Evolutionary conservation across 2,888 invertebrate genomes (phyloP).

Genomic region (Drosophila lacicola): DNA sequence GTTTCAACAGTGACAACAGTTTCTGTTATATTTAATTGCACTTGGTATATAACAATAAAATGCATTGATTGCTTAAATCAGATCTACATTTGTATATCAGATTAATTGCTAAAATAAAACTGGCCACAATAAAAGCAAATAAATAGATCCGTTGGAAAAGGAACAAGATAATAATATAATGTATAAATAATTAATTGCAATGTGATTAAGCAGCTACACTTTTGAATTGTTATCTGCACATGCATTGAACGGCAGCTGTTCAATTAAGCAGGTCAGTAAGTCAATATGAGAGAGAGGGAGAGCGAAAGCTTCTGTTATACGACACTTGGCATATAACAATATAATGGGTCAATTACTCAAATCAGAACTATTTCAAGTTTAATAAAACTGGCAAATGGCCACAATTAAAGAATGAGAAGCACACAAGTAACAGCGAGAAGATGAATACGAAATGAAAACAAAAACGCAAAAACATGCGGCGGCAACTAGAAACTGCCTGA

Average conservation of each 20-base stretch:
- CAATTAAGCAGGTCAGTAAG: slow-evolving; percentile 8
- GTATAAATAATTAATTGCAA: too few species aligned
- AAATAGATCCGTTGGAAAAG: too few species aligned
- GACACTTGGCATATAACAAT: not conserved
- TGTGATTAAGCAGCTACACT: too few species aligned
- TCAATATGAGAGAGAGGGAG: slow-evolving; percentile 1
- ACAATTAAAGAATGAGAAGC: not conserved
- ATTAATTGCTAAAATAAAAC: too few species aligned
- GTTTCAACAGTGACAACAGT: too few species aligned
- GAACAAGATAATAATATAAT: too few species aligned
- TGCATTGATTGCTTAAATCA: not conserved
- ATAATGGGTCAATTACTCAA: not conserved
- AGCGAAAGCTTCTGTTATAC: not conserved
- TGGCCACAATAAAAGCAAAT: too few species aligned
- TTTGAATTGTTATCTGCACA: slow-evolving; percentile 2
- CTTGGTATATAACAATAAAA: not conserved
- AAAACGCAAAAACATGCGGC: not conserved
- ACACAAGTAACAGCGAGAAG: not conserved
- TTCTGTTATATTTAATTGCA: not conserved
- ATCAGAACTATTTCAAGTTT: not conserved
- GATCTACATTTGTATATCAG: not conserved
- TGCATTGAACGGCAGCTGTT: slow-evolving; percentile 4
- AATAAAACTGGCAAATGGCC: not conserved
- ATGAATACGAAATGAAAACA: not conserved
- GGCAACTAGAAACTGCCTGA: slow-evolving; percentile 18